Evolutionary conservation across 1,140 invertebrate species (phyloP), one percentile per base, ranked within the genome.

Genomic region (Anoplolepis gracilipes): DNA sequence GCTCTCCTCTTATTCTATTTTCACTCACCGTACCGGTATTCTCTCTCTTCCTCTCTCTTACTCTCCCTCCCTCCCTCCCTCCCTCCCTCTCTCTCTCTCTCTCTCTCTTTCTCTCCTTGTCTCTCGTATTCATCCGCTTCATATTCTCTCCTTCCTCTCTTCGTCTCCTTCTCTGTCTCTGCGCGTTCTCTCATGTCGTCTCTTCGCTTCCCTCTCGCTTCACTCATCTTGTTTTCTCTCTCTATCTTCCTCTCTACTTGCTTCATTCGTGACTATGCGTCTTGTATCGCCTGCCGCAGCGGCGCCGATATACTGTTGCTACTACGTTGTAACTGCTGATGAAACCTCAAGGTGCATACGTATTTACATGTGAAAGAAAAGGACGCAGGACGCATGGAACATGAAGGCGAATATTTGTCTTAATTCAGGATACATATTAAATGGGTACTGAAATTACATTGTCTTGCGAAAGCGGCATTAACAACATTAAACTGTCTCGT

Each of bases 221-320:
- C 57, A n/a, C 84, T 76, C 28, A 64, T 42, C 73, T 42, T 36
- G 30, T 57, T 22, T 39, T 57, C 55, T 46, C 33, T 65, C 79
- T 73, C 46, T 53, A 25, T 69, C 75, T 81, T 57, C n/a, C 39
- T 75, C 62, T 42, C 57, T 53, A 19, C 46, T 73, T 78, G 46
- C 55, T 30, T 84, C 79, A 67, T 64, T 73, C 62, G 59, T 86
- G 85, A 61, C 78, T 86, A 76, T 84, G 67, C 81, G 46, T 70
- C 70, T 84, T 57, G 59, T 36, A 79, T 86, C 85, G 59, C 57
- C 36, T 81, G 59, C 76, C 76, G 84, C 76, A 81, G 11, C 42
- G 39, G 28, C 49, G 42, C 78, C 57, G 70, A 84, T 82, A 72
- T 65, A 53, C 62, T 49, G 49, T 84, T 64, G 42, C 70, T 61